phyloP scores from a whole-genome alignment of 2,888 invertebrate genomes.

The Drosophila setosimentum region DNA sequence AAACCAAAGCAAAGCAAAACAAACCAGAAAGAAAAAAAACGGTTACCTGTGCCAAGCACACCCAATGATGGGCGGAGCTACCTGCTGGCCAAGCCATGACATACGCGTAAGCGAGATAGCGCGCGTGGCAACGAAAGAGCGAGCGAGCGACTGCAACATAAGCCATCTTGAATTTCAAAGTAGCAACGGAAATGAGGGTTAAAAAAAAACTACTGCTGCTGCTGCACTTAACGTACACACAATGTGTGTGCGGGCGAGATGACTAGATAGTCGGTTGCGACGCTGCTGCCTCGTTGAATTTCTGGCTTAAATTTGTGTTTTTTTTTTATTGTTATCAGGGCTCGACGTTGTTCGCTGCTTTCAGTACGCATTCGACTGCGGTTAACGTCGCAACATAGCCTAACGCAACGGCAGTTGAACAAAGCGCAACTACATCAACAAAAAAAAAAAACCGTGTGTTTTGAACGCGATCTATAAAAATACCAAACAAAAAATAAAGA shows the following conservation, averaged over 20 bases:
- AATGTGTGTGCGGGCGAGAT: conserved; percentile 51
- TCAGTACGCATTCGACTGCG: conserved; percentile 72
- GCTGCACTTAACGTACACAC: not conserved
- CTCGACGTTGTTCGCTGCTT: conserved; percentile 50
- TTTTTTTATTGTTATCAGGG: conserved; percentile 68
- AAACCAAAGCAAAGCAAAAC: conserved; percentile 5
- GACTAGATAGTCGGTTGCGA: conserved; percentile 26
- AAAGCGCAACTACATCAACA: conserved; percentile 10
- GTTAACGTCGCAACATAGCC: conserved; percentile 67
- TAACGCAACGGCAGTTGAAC: conserved; percentile 62
- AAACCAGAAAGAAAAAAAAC: not conserved
- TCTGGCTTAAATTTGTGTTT: conserved; percentile 9
- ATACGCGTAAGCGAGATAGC: conserved; percentile 31
- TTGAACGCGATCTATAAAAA: conserved; percentile 15
- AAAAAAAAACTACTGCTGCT: conserved; percentile 30
- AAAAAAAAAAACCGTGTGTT: conserved; percentile 41
- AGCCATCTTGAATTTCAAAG: conserved; percentile 81
- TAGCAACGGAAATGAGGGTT: conserved; percentile 75
- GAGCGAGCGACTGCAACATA: conserved; percentile 47
- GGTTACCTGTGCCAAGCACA: conserved; percentile 53
- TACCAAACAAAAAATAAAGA: conserved; percentile 16
- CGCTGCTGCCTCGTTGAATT: conserved; percentile 8
- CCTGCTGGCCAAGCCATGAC: conserved; percentile 36
- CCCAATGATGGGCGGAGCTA: conserved; percentile 61
- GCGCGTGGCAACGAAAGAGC: conserved; percentile 19